Base-by-base conservation (phyloP, 2,888 invertebrate species). In the Acanthosepion pharaonis region DNA sequence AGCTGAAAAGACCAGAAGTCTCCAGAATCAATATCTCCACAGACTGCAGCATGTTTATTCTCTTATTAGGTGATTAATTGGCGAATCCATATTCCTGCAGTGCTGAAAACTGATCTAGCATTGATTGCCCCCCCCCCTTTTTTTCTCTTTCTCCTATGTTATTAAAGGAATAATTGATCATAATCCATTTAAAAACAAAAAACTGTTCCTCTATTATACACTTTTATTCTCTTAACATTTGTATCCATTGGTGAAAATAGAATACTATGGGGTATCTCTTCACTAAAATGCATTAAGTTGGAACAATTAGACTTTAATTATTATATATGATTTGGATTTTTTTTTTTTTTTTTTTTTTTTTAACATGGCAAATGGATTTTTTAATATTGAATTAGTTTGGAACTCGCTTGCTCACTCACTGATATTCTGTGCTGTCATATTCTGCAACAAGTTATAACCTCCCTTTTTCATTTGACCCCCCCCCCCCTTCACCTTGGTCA, bases 11-110 rank as follows among this genome's bases (percentile, higher is more conserved):
- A 33, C n/a, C 59, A 59, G 33, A 33, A 78, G 78, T 78, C 11
- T 78, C 15, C 33, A n/a, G 78, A 78, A 78, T 78, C 78, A 78
- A 78, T 78, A n/a, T n/a, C n/a, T 78, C 78, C 23, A 53, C 53
- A 15, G n/a, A 33, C 78, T 78, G 78, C 78, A n/a, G n/a, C 15
- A 78, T 78, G n/a, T 78, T 78, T 78, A 78, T 78, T 78, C n/a
- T n/a, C 78, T 78, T 78, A 78, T 15, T n/a, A 78, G 15, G 33
- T 78, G n/a, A 78, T 78, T 78, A n/a, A 78, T 78, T 78, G 78
- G 78, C 33, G 78, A n/a, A 78, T 78, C 78, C 78, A 78, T 78
- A 78, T 78, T 78, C n/a, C 78, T 78, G 78, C 78, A 78, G 78
- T 33, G 78, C 18, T n/a, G 78, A n/a, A 78, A n/a, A 78, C 33